Base-by-base conservation (phyloP, 2,113 vertebrate genomes). In the Chamaetylas fuelleborni region DNA sequence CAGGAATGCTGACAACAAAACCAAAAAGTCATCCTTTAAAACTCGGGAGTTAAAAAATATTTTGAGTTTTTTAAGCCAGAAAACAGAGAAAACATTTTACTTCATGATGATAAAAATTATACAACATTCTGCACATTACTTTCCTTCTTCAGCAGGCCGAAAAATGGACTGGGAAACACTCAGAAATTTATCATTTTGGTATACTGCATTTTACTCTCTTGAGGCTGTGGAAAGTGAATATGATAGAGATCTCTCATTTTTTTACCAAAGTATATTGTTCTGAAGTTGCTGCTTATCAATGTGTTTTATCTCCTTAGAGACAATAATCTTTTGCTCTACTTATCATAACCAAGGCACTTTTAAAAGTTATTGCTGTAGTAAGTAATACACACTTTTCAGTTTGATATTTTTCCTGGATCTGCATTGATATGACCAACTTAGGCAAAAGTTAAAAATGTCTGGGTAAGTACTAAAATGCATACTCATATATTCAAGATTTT, bases 31-130 rank as follows among this genome's bases (percentile, higher is more conserved):
- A 42, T 61, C 25, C 6, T 65, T 85, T 61, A 57, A 76, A 9
- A 40, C 22, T 17, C 0, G 0, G 2, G 20, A 31, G 22, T 2
- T 22, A 38, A 70, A 81, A 48, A 34, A 11, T 3, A 1, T 19
- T 40, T 34, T 29, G 6, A 24, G 2, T 3, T 8, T 43, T 83
- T 64, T 11, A 23, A 20, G 45, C 38, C 22, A 71, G 40, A 62
- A 74, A 74, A 43, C 8, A 56, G n/a, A 78, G 19, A 56, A 65
- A 73, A 38, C 2, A 16, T 66, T 70, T 66, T 84, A 79, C 89
- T 71, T 60, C 14, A 10, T 26, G 2, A 56, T 42, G 19, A 14
- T 84, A 69, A 73, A 86, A 78, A 7, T 20, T 62, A 29, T 43
- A 20, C 3, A 65, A 29, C 26, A n/a, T 4, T 23, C n/a, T 85